Evolutionary conservation across 2,888 invertebrate species (phyloP), one percentile per base, ranked within the genome.

Genomic region (Melieria crassipennis): DNA sequence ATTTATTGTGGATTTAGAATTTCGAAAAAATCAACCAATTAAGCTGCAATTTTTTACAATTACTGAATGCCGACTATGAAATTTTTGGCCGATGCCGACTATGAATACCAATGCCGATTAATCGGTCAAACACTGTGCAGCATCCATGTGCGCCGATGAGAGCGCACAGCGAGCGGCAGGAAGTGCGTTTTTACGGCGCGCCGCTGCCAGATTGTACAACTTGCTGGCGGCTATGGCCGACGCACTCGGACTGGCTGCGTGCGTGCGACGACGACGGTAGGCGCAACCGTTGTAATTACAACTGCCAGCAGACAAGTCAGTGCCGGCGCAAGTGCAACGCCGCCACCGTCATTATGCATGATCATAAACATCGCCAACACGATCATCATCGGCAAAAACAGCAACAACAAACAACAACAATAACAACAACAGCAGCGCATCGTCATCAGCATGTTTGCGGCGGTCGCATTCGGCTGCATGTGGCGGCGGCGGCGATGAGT

Each of bases 231-330:
- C 30, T 30, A 2, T 30, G 30, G 30, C 30, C 30, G 30, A 30
- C 30, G 52, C 13, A 13, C 52, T 52, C 13, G 5, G 52, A 9
- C n/a, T 52, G 13, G 11, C n/a, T 52, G 52, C 11, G 57, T 67
- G n/a, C 56, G 11, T 13, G 43, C 58, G 58, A 13, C 30, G 43
- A 80, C 79, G 81, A 79, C 80, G 79, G 81, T 79, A 81, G 81
- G 81, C 81, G 81, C 79, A 82, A 81, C 81, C 78, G 81, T 78
- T 77, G 80, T 83, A 83, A 83, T 83, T 83, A 82, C 82, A 81
- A 82, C 81, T 78, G 83, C 83, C 82, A 81, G 78, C 82, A 80
- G 83, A 81, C 82, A 82, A 78, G 79, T 60, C 72, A 76, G 70
- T 73, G 72, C 65, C 74, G 70, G 66, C 75, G 75, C 75, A 74